Evolutionary conservation across 1,140 invertebrate genomes (phyloP), one percentile per base, ranked within the genome.

Genomic region (Tetramorium alpestre): DNA sequence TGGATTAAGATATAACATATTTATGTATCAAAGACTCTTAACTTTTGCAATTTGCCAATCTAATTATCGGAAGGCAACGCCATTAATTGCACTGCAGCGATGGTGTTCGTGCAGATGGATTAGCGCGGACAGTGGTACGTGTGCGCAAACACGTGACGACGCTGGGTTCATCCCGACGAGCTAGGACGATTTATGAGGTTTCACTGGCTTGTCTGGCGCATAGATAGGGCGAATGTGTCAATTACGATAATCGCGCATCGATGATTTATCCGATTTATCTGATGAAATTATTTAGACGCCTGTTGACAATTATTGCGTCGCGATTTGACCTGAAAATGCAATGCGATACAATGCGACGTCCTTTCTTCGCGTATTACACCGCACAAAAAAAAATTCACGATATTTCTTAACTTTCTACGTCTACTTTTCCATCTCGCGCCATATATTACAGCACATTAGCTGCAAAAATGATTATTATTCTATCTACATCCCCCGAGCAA

Each of bases 271-370:
- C 88, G 89, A 90, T 90, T 89, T 90, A 88, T 90, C 86, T 77
- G 89, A 91, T 91, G 89, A 91, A 91, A 91, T 91, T 91, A 90
- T 91, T 91, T 90, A 90, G 89, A 90, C 87, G 87, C 51, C 75
- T 38, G 75, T 75, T 84, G 88, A 60, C 89, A 73, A 78, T 80
- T 86, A 85, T 87, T 67, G 62, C 44, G 65, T 41, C 69, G 51
- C 67, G 41, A 73, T 73, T 82, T 70, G 54, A 81, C 18, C 77
- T 38, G 44, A 38, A 64, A 64, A 49, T 28, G 73, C 25, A 38
- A 13, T 44, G 72, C 54, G 47, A 3, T 33, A 33, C 8, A 41
- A 33, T 22, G 16, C 51, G 5, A 56, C 7, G 1, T 16, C 41
- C 18, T 77, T 51, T 70, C 47, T 25, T 60, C 38, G 11, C 22